These are phyloP conservation scores for Bhutanitis thaidina DNA, from an alignment of 2,888 invertebrate species.

Conservation along the genomic window DNA sequence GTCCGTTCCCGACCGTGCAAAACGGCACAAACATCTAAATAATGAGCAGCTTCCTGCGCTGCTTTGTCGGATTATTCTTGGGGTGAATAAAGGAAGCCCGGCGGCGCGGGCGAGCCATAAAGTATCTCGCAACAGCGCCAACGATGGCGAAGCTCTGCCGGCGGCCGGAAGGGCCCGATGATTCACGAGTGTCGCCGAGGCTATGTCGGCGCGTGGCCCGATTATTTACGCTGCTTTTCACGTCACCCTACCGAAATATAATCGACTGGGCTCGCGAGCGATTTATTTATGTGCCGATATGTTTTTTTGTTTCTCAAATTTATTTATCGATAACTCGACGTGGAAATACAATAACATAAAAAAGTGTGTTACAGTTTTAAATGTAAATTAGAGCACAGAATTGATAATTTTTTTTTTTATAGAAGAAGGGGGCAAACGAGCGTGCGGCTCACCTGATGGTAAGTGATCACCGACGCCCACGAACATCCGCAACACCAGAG, in stretches of 20 bases:
- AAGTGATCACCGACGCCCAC: too few relatives aligned
- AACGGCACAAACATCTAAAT: constrained; percentile 1
- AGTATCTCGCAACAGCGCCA: constrained; percentile 14
- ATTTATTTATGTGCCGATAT: background rate
- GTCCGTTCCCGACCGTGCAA: background rate
- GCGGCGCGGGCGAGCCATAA: constrained; percentile 18
- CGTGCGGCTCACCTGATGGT: too few relatives aligned
- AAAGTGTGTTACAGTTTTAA: too few relatives aligned
- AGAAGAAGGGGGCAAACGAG: too few relatives aligned
- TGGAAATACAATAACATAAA: too few relatives aligned
- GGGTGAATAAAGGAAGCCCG: constrained; percentile 14
- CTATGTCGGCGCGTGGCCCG: constrained; percentile 24
- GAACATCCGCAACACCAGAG: too few relatives aligned
- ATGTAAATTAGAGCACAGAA: too few relatives aligned
- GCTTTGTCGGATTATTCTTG: constrained; percentile 18
- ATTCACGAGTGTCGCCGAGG: constrained; percentile 28
- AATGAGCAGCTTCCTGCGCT: constrained; percentile 4
- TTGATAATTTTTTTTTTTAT: too few relatives aligned
- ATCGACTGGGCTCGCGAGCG: background rate
- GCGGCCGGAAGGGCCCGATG: constrained; percentile 28
- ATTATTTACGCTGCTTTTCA: constrained; percentile 32
- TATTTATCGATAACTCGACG: too few relatives aligned
- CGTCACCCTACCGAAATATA: constrained; percentile 24
- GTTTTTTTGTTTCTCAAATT: too few relatives aligned
- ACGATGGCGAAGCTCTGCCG: constrained; percentile 3